A percentile compares a stretch with the other conserved stretches of the same genome.
Evolutionary conservation across 2,797 vertebrate genomes (phyloP).

Genomic region (Chromis chromis): DNA sequence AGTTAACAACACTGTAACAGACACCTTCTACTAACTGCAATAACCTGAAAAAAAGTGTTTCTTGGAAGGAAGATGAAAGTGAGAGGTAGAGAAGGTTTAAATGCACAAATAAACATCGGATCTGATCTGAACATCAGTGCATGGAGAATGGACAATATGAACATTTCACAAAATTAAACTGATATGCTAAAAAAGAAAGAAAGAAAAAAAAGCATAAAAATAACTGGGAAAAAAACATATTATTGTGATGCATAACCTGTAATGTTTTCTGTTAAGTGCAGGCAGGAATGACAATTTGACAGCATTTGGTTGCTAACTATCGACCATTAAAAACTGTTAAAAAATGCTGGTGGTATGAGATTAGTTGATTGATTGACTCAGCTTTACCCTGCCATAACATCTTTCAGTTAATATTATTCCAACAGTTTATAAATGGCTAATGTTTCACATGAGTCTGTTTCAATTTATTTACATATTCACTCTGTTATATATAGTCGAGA

Average conservation of each 20-base stretch:
- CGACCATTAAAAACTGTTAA: constrained; percentile 39
- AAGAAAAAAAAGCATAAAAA: not conserved
- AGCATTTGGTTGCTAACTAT: constrained; percentile 35
- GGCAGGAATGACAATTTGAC: constrained; percentile 16
- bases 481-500: not conserved
- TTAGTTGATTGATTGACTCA: constrained; percentile 57
- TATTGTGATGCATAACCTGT: constrained; percentile 25
- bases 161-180: constrained; percentile 23
- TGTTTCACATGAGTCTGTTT: constrained; percentile 14
- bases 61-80: not conserved
- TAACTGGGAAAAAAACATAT: not conserved
- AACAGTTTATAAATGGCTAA: constrained; percentile 31
- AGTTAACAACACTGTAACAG: not conserved
- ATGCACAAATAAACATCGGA: constrained; percentile 18
- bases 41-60: constrained; percentile 10
- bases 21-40: constrained; percentile 12
- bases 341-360: constrained; percentile 57
- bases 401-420: constrained; percentile 13
- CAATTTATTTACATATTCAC: constrained; percentile 46
- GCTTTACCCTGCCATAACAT: constrained; percentile 39
- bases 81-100: constrained; percentile 63
- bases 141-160: not conserved
- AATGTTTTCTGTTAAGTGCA: constrained; percentile 22
- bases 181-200: constrained; percentile 1
- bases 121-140: constrained; percentile 10